Evolutionary conservation across 2,888 invertebrate genomes (phyloP).

Genomic region (Acleris literana): DNA sequence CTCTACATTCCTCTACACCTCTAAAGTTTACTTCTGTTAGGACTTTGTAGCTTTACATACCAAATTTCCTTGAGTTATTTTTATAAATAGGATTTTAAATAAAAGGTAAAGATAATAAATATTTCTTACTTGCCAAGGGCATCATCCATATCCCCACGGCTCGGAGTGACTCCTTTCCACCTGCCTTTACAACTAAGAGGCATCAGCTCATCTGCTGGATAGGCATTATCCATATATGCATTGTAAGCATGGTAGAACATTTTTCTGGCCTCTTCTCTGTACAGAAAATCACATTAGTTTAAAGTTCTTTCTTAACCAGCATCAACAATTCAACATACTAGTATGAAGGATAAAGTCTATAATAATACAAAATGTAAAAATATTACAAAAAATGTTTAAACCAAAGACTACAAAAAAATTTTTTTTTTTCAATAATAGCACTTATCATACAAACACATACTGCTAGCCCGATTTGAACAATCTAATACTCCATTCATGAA

Average conservation of each 20-base stretch:
- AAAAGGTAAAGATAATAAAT: not conserved
- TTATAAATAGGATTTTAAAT: not conserved
- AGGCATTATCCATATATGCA: slow-evolving; percentile 98
- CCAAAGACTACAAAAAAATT: no score
- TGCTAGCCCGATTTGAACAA: no score
- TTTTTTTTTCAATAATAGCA: no score
- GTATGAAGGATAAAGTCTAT: no score
- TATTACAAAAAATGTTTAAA: no score
- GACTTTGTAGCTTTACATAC: no score
- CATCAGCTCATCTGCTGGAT: slow-evolving; percentile 99
- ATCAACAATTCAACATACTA: not conserved
- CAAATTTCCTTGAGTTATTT: no score
- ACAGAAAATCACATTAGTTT: slow-evolving; percentile 46
- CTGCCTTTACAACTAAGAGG: slow-evolving; percentile 97
- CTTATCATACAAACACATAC: no score
- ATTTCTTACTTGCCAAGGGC: slow-evolving; percentile 95
- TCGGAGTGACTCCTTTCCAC: slow-evolving; percentile 94
- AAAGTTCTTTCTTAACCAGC: not conserved
- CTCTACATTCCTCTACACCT: no score
- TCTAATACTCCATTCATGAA: no score
- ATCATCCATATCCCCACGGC: slow-evolving; percentile 98
- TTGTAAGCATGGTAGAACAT: slow-evolving; percentile 99
- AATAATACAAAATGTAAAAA: no score
- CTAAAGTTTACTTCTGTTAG: no score
- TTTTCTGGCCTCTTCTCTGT: slow-evolving; percentile 93